These are phyloP conservation scores for Pangasius djambal DNA, from an alignment of 2,797 vertebrate genomes.

Conservation along the genomic window DNA sequence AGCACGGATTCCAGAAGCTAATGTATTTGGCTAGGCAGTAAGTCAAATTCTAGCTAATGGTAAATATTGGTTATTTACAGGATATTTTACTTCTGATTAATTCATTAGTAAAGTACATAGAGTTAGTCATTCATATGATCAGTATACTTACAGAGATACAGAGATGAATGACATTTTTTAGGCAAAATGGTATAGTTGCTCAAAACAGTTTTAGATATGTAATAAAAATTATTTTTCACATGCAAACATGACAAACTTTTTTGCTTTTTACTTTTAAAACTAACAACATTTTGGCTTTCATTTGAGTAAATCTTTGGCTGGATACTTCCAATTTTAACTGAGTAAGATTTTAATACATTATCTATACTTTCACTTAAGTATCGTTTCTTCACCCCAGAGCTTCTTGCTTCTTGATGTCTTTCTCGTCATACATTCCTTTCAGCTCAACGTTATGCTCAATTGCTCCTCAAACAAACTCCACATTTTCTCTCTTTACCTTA, in stretches of 20 bases:
- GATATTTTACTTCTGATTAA: not conserved
- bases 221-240: not conserved
- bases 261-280: too few species aligned
- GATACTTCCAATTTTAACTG: not conserved
- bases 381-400: not conserved
- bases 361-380: not conserved
- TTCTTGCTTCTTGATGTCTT: not conserved
- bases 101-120: not conserved
- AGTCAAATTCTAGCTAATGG: not conserved
- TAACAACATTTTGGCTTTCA: too few species aligned
- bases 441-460: not conserved
- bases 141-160: too few species aligned
- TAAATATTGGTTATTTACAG: not conserved
- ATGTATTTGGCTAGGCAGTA: not conserved
- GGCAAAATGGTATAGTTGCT: not conserved
- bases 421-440: not conserved
- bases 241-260: not conserved
- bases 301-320: not conserved
- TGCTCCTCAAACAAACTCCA: not conserved
- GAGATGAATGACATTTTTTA: not conserved
- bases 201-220: not conserved
- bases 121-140: too few species aligned
- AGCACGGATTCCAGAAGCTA: not conserved
- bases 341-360: not conserved
- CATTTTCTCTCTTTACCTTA: constrained; percentile 76